Conservation (phyloP, 2,888 invertebrate species). For the Ectobius pallidus region DNA sequence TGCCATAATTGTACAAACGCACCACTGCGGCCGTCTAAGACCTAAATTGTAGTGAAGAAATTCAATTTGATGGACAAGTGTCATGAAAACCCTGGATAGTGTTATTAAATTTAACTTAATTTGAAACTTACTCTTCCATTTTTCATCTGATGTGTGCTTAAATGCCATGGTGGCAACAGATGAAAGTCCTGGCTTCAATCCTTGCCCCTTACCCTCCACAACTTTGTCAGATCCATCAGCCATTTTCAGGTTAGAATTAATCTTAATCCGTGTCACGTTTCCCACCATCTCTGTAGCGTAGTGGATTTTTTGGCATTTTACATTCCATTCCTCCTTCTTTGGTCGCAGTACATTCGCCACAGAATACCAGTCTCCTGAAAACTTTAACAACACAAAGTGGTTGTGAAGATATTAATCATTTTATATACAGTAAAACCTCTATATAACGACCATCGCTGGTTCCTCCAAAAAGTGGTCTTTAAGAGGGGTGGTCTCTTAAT, state of each 20-base stretch:
- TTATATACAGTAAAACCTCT: no score
- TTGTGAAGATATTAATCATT: no score
- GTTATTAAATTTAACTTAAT: no score
- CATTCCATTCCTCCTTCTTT: no score
- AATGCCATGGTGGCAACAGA: not conserved
- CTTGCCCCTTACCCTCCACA: not conserved
- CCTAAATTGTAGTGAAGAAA: no score
- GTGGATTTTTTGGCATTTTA: not conserved
- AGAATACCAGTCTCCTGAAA: conserved; percentile 15
- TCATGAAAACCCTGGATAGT: no score
- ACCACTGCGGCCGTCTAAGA: no score
- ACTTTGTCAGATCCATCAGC: not conserved
- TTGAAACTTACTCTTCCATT: not conserved
- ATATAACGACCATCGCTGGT: no score
- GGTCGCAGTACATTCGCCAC: not conserved
- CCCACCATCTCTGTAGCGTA: not conserved
- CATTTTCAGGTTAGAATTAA: not conserved
- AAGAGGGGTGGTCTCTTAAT: no score
- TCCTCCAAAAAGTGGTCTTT: no score
- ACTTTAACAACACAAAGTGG: conserved; percentile 12
- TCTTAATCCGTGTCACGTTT: not conserved
- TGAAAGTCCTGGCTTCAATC: not conserved
- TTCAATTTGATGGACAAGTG: no score
- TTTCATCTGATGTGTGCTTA: not conserved
- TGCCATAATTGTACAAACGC: no score